These are phyloP conservation scores for Gracilinanus agilis DNA, from an alignment of 2,113 vertebrate genomes.

Conservation along the genomic window DNA sequence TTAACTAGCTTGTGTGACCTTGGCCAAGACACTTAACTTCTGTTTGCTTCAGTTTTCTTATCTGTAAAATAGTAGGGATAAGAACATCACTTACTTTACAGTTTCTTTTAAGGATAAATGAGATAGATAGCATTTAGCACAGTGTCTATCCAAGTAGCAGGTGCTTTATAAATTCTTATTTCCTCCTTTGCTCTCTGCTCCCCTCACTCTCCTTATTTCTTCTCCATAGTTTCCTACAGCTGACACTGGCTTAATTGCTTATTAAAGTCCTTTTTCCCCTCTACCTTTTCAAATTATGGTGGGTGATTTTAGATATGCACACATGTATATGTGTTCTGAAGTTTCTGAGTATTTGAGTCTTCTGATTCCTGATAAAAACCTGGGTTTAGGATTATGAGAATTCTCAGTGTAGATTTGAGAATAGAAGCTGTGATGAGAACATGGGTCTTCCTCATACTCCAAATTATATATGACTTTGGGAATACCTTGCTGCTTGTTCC, in stretches of 20 bases:
- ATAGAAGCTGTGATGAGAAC: not conserved
- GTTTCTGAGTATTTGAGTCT: not conserved
- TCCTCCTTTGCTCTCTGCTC: not conserved
- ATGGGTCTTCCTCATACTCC: not conserved
- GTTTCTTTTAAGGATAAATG: not conserved
- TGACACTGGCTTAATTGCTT: not conserved
- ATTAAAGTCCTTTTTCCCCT: not conserved
- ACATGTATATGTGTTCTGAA: not conserved
- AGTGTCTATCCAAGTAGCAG: not conserved
- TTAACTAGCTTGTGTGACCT: not conserved
- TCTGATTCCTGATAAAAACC: not conserved
- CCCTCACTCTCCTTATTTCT: conserved; percentile 4
- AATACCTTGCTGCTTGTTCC: conserved; percentile 27
- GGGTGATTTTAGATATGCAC: not conserved
- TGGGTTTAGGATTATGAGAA: not conserved
- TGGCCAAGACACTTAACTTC: not conserved
- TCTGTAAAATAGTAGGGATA: not conserved
- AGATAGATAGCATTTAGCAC: not conserved
- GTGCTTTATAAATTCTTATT: not conserved
- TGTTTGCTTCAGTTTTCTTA: not conserved
- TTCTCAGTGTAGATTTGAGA: not conserved
- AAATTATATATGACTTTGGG: not conserved
- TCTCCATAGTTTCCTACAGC: not conserved
- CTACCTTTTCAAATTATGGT: conserved; percentile 41
- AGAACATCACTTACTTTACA: not conserved